Conservation (phyloP, 2,797 vertebrate species). For the Chelon auratus region DNA sequence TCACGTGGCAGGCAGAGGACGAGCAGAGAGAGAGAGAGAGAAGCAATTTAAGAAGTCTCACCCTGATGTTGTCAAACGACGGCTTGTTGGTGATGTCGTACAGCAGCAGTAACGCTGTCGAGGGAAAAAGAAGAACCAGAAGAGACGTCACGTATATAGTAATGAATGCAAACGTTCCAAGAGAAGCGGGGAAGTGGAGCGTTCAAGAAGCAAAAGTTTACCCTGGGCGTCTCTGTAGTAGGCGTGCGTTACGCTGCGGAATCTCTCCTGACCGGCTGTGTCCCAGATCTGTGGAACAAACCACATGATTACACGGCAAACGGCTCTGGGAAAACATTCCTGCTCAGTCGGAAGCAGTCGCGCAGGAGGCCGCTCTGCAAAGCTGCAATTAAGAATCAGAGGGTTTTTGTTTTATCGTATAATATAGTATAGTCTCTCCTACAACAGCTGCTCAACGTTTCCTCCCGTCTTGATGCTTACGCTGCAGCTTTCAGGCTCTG, state of each 20-base stretch:
- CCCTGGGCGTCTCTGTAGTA: constrained; percentile 98
- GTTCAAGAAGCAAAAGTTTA: constrained; percentile 71
- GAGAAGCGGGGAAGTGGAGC: constrained; percentile 51
- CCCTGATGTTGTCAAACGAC: constrained; percentile 93
- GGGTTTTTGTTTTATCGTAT: too few relatives aligned
- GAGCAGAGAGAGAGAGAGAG: background rate
- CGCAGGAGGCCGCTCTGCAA: background rate
- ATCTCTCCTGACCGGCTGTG: constrained; percentile 96
- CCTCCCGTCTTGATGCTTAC: too few relatives aligned
- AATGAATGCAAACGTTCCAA: background rate
- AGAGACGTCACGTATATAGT: constrained; percentile 15
- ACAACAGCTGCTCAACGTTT: too few relatives aligned
- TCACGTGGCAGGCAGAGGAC: too few relatives aligned
- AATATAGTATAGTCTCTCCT: too few relatives aligned
- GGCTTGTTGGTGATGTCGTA: constrained; percentile 97
- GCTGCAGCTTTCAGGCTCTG: too few relatives aligned
- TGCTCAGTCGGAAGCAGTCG: constrained; percentile 3
- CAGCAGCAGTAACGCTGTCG: constrained; percentile 93
- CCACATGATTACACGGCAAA: constrained; percentile 58
- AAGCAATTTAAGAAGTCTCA: constrained; percentile 60
- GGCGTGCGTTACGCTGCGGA: constrained; percentile 97
- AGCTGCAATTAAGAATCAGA: background rate
- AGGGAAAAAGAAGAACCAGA: constrained; percentile 34
- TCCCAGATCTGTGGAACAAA: constrained; percentile 93
- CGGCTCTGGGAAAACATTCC: constrained; percentile 16